Conservation (phyloP, 2,888 invertebrate genomes). For the Dicycla oo region DNA sequence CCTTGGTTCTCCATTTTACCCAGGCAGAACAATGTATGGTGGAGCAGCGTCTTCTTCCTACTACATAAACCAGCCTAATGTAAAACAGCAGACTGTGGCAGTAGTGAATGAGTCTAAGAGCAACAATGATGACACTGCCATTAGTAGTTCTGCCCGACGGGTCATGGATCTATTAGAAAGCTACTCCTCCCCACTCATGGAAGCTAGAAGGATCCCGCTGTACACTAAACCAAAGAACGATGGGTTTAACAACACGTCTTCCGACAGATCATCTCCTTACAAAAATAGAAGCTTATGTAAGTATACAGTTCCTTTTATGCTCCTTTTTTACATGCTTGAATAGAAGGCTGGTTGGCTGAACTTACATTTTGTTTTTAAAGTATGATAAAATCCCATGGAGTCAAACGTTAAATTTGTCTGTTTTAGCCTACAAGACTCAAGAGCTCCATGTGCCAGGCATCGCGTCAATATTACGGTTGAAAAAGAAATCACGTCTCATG, state of each 20-base stretch:
- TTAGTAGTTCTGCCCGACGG: conserved; percentile 94
- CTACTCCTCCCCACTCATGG: conserved; percentile 94
- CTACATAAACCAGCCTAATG: conserved; percentile 86
- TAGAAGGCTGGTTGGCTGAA: not conserved
- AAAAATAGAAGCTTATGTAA: conserved; percentile 51
- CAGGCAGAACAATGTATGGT: conserved; percentile 94
- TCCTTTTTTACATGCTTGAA: conserved; percentile 2
- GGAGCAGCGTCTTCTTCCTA: conserved; percentile 92
- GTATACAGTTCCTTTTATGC: conserved; percentile 31
- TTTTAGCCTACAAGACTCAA: conserved; percentile 78
- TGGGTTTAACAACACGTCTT: conserved; percentile 43
- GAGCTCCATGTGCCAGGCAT: conserved; percentile 92
- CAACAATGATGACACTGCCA: conserved; percentile 71
- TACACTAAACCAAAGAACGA: conserved; percentile 65
- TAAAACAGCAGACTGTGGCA: conserved; percentile 72
- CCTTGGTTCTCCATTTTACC: conserved; percentile 93
- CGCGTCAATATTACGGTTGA: conserved; percentile 91
- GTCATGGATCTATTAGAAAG: conserved; percentile 95
- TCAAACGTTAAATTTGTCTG: conserved; percentile 10
- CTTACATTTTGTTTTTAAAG: not conserved
- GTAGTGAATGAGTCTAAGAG: conserved; percentile 71
- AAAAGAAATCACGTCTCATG: conserved; percentile 90
- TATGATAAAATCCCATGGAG: not conserved
- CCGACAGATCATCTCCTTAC: conserved; percentile 28
- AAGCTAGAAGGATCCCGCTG: conserved; percentile 94